Base-by-base conservation (phyloP, 37 sponge, comb jelly and placozoan genomes). In the Lycopodina hypogea region DNA sequence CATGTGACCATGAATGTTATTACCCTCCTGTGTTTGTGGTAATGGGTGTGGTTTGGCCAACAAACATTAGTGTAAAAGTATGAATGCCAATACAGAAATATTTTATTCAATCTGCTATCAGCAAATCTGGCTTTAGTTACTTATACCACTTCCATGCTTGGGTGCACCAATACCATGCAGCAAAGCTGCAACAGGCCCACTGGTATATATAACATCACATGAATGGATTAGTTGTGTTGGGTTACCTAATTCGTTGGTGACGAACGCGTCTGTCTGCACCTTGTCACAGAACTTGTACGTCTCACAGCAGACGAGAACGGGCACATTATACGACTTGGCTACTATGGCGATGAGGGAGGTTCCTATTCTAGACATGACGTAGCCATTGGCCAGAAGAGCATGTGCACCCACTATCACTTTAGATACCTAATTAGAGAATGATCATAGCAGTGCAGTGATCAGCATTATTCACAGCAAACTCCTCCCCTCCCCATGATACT, bases 241-340 rank as follows among this genome's bases (percentile, higher is more conserved):
- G 83, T 66, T 63, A 94, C 99, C 96, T 30, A 98, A 92, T 86
- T 98, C 99, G 84, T 98, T 98, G 57, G 78, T 90, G 38, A 95
- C 96, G 61, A 98, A 88, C 0, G 99, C 72, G 76, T 98, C 99
- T 22, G 96, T 96, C 68, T 96, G 99, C 28, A 98, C 99, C 52
- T 90, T 76, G 18, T 98, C 99, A 78, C 80, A 90, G 60, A 95
- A 98, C 80, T 98, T 98, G 92, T 93, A 98, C 9, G 96, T 98
- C 73, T 98, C 99, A 85, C 99, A 98, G 80, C 96, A 96, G 21
- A 98, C 96, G 37, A 98, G 87, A 21, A 98, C 94, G 11, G 99
- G 99, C 3, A 96, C 96, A 78, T 98, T 96, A 69, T 87, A 95
- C 0, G 89, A 89, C 52, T 90, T 88, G 18, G 99, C 99, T 29